Evolutionary conservation across 1,140 invertebrate species (phyloP).

Genomic region (Scaptomyza hsui): DNA sequence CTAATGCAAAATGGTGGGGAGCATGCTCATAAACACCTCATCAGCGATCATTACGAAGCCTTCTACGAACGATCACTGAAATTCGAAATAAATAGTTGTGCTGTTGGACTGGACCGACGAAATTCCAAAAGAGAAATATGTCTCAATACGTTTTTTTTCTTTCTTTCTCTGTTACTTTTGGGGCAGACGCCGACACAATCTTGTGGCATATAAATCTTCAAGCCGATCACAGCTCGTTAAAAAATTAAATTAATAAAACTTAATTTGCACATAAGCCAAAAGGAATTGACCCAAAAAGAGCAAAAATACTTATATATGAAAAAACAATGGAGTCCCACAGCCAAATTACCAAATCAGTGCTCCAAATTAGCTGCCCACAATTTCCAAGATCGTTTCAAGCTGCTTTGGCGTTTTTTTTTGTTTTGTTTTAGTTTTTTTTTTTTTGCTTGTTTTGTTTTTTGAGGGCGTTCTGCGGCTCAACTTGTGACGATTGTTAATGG

Average conservation of each 20-base stretch:
- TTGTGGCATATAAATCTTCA: slow-evolving; percentile 63
- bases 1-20: slow-evolving; percentile 73
- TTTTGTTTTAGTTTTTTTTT: slow-evolving; percentile 2
- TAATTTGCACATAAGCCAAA: slow-evolving; percentile 64
- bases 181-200: slow-evolving; percentile 32
- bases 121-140: slow-evolving; percentile 49
- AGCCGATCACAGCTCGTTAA: slow-evolving; percentile 71
- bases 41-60: slow-evolving; percentile 76
- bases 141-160: slow-evolving; percentile 64
- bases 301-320: not conserved
- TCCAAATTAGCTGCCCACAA: slow-evolving; percentile 75
- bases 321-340: slow-evolving; percentile 43
- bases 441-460: slow-evolving; percentile 25
- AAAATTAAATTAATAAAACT: slow-evolving; percentile 81
- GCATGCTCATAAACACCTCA: slow-evolving; percentile 77
- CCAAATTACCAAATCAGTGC: slow-evolving; percentile 70
- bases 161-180: slow-evolving; percentile 1
- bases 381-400: slow-evolving; percentile 32
- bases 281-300: slow-evolving; percentile 26
- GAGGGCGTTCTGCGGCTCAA: slow-evolving; percentile 57
- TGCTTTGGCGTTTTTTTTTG: not conserved
- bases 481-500: slow-evolving; percentile 43
- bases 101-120: slow-evolving; percentile 13
- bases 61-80: slow-evolving; percentile 70
- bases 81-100: slow-evolving; percentile 67